phyloP scores from a whole-genome alignment of 2,888 invertebrate species.

The Gortyna flavago region DNA sequence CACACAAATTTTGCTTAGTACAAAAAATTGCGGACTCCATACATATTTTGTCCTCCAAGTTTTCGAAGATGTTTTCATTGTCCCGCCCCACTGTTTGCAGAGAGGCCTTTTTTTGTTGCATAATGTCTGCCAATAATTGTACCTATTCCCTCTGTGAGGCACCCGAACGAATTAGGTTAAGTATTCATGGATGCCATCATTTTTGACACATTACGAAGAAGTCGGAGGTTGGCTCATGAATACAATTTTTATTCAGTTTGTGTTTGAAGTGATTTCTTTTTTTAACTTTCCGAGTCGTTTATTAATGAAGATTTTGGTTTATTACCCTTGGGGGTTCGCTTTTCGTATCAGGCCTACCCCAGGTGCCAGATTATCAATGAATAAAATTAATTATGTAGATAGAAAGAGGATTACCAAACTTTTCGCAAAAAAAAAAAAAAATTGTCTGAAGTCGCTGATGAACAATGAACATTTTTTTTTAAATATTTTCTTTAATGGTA shows the following conservation, averaged over 20 bases:
- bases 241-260: slow-evolving; percentile 50
- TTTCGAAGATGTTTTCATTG: slow-evolving; percentile 63
- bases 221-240: slow-evolving; percentile 58
- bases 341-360: not conserved
- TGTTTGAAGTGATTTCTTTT: slow-evolving; percentile 40
- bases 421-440: not conserved
- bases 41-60: slow-evolving; percentile 41
- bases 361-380: slow-evolving; percentile 16
- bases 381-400: slow-evolving; percentile 20
- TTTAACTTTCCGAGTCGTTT: slow-evolving; percentile 29
- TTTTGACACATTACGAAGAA: slow-evolving; percentile 65
- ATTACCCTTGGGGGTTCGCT: not conserved
- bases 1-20: slow-evolving; percentile 25
- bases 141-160: slow-evolving; percentile 57
- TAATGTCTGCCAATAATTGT: slow-evolving; percentile 73
- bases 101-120: slow-evolving; percentile 68
- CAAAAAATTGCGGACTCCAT: slow-evolving; percentile 46
- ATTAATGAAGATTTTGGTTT: slow-evolving; percentile 24
- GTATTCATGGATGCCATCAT: slow-evolving; percentile 65
- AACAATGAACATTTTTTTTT: not conserved
- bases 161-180: slow-evolving; percentile 64
- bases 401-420: not conserved
- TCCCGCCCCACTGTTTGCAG: slow-evolving; percentile 67
- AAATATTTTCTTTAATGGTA: not conserved
- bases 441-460: not conserved